phyloP scores from a whole-genome alignment of 2,113 vertebrate species.

The Psilopogon haemacephalus region DNA sequence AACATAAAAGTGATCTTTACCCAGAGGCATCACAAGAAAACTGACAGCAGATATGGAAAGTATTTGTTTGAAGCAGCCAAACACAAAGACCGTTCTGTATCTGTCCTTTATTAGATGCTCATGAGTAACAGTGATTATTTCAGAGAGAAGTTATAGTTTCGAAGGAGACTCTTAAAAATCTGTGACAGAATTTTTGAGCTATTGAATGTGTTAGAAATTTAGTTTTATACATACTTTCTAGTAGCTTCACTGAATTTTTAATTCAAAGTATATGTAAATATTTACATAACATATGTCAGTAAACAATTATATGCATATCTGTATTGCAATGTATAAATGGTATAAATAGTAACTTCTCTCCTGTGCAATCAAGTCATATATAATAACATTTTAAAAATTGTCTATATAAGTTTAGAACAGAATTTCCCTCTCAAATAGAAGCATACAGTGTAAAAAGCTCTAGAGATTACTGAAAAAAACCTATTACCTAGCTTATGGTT shows the following conservation, averaged over 20 bases:
- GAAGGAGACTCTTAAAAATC: neutral
- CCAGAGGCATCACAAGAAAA: neutral
- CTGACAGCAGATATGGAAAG: neutral
- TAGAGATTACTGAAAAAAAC: neutral
- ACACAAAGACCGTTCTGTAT: neutral
- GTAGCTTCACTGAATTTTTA: neutral
- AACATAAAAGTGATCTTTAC: conserved; percentile 4
- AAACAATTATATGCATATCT: neutral
- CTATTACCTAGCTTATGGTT: neutral
- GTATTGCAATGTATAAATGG: neutral
- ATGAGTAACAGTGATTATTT: neutral
- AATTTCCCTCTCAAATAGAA: neutral
- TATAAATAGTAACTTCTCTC: neutral
- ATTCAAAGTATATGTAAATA: neutral
- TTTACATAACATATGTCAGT: neutral
- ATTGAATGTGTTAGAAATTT: neutral
- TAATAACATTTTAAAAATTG: neutral
- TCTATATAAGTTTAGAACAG: neutral
- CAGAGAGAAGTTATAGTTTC: neutral
- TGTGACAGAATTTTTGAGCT: neutral
- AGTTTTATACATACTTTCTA: neutral
- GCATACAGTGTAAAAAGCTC: neutral
- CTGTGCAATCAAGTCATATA: neutral
- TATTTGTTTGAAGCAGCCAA: neutral
- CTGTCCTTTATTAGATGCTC: neutral